Base-by-base conservation (phyloP, 1,140 invertebrate genomes). In the Planococcus citri region DNA sequence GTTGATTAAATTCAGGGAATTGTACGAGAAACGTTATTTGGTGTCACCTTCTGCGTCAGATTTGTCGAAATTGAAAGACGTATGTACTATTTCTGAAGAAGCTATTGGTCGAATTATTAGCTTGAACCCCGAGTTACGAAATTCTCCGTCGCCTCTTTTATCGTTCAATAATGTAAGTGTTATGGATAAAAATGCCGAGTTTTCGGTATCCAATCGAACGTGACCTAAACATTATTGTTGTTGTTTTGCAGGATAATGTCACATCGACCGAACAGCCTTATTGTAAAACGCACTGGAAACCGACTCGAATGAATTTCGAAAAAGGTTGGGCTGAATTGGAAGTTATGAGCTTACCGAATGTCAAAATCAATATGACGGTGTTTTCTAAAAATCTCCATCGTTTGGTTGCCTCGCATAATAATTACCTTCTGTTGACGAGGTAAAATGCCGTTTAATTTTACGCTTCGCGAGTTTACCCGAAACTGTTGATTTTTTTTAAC, bases 1-100 rank as follows among this genome's bases (percentile, higher is more conserved):
- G 1, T 82, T 94, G 27, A 92, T 92, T 76, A 90, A 91, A 78
- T 92, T 94, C 73, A 85, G 91, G 69, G 89, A 93, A 78, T 81
- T 92, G 73, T 90, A 89, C 77, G 90, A 94, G 78, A 88, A 86
- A 73, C 85, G 91, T 70, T 94, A 87, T 75, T 85, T 90, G 77
- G 85, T 86, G 58, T 86, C 87, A 0, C 85, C 92, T 21, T 88
- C 87, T 73, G 84, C 92, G 0, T 87, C 89, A 0, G 91, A 93
- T 74, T 79, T 94, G 68, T 90, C 90, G 75, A 87, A 88, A 76
- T 83, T 92, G 81, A 85, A 84, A 73, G 89, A 92, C 74, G 84
- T 88, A 27, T 87, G 90, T 73, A 81, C 82, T n/a, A 86, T 93
- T 9, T 82, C 80, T 1, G 87, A 90, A 68, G 86, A 86, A 74